Evolutionary conservation across 2,888 invertebrate species (phyloP).

Genomic region (Drosophila aldrichi): DNA sequence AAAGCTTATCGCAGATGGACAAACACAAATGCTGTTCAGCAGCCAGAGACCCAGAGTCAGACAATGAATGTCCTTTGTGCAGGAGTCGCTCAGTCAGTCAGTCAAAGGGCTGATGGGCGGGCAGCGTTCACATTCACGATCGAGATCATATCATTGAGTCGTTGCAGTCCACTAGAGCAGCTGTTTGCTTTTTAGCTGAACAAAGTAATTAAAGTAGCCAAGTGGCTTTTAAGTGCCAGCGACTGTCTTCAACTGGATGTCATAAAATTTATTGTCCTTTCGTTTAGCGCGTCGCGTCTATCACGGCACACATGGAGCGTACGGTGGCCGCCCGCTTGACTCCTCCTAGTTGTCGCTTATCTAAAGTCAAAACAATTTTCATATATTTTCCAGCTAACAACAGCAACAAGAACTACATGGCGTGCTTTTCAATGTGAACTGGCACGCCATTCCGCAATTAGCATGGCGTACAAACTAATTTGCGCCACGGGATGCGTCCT

Average conservation of each 20-base stretch:
- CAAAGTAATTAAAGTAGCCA: conserved; percentile 66
- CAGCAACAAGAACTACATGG: conserved; percentile 30
- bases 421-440: conserved; percentile 77
- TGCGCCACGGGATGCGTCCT: conserved; percentile 79
- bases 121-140: conserved; percentile 7
- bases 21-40: conserved; percentile 66
- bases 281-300: conserved; percentile 67
- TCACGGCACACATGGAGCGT: conserved; percentile 60
- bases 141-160: conserved; percentile 45
- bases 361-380: conserved; percentile 85
- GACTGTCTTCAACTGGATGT: conserved; percentile 73
- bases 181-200: conserved; percentile 44
- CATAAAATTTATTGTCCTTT: conserved; percentile 82
- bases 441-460: conserved; percentile 84
- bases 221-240: conserved; percentile 58
- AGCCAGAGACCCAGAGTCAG: conserved; percentile 15
- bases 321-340: conserved; percentile 39
- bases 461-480: conserved; percentile 84
- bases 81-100: conserved; percentile 26
- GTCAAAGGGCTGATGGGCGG: conserved; percentile 34
- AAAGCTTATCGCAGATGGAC: conserved; percentile 78
- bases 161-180: conserved; percentile 61
- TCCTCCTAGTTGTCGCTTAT: conserved; percentile 76
- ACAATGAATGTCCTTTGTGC: conserved; percentile 19
- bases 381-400: conserved; percentile 68